Base-by-base conservation (phyloP, 2,888 invertebrate species). In the Melanostoma scalare region DNA sequence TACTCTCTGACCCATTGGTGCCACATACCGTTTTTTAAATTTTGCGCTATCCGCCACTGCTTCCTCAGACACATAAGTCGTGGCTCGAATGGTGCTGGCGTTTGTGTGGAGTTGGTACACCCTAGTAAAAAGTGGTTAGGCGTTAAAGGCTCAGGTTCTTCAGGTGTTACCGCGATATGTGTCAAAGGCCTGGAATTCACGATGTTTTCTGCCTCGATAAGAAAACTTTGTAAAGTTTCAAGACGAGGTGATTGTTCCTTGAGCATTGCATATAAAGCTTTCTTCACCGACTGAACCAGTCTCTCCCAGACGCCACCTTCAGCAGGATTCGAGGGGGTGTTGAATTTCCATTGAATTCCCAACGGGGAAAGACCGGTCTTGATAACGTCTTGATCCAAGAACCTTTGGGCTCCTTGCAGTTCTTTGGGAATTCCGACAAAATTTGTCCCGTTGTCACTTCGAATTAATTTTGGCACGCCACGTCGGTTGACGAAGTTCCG, bases 371-470 rank as follows among this genome's bases (percentile, higher is more conserved):
- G 38, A 2, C n/a, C 73, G 3, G 35, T 9, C 9, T 10, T 36
- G 4, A 53, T 55, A n/a, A 31, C 38, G 3, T 30, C 36, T 3
- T 53, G n/a, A 9, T 73, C 61, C 4, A 61, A 72, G 20, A 20
- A 20, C 20, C 20, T 20, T 9, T 38, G 8, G 2, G 36, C 5
- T 3, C 8, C 4, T 58, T 58, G 10, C 20, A 55, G 35, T 38
- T 73, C 52, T 38, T 65, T 58, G 5, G 46, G 52, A 4, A 63
- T 58, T 6, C 84, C 84, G 9, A 84, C 40, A 20, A 85, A 84
- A 35, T 84, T 84, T 0, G 79, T 85, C 0, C 65, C 79, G 42
- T 84, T 85, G 20, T 84, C 80, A 3, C 72, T 72, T n/a, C 77
- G 52, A 33, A 82, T 78, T 9, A 44, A 52, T 4, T 68, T 40